Evolutionary conservation across 2,888 invertebrate species (phyloP).

Genomic region (Actias luna): DNA sequence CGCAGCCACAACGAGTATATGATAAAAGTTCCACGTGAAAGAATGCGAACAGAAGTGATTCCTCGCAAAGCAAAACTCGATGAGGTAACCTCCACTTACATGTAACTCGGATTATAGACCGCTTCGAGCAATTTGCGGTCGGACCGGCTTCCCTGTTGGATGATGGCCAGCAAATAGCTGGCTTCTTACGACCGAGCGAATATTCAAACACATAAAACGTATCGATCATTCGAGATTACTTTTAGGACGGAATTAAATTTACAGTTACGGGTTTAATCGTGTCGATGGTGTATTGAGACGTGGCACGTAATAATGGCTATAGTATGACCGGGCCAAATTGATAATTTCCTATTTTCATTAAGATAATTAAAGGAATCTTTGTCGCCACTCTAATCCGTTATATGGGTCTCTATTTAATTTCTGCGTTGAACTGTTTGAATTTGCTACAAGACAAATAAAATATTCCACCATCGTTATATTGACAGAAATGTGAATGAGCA

Average conservation of each 20-base stretch:
- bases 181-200: slow-evolving; percentile 1
- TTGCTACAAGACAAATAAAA: no score
- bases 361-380: no score
- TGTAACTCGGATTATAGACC: background rate
- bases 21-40: no score
- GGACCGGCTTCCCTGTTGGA: slow-evolving; percentile 8
- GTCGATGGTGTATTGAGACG: background rate
- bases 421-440: no score
- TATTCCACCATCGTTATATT: no score
- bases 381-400: no score
- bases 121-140: background rate
- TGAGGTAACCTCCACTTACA: slow-evolving; percentile 5
- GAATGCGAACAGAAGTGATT: background rate
- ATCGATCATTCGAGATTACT: slow-evolving; percentile 12
- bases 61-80: background rate
- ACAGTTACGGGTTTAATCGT: background rate
- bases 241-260: background rate
- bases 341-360: background rate
- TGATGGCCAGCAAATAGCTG: slow-evolving; percentile 1
- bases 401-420: no score
- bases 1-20: no score
- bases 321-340: background rate
- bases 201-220: slow-evolving; percentile 9
- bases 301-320: background rate
- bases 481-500: no score